Base-by-base conservation (phyloP, 2,113 vertebrate species). In the Proteles cristata region DNA sequence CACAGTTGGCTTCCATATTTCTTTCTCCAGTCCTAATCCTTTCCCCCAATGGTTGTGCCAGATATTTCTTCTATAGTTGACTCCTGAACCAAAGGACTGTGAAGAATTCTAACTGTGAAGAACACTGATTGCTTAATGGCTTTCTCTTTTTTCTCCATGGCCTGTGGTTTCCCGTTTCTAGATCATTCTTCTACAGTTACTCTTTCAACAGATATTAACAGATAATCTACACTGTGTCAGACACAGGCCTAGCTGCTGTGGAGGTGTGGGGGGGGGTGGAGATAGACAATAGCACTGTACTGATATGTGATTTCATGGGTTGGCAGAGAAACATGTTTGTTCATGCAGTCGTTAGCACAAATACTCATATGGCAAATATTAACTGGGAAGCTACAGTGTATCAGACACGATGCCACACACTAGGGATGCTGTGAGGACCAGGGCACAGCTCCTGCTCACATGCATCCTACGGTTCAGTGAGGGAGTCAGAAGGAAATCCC, bases 131-230 rank as follows among this genome's bases (percentile, higher is more conserved):
- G 39, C 79, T 82, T 73, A 93, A 31, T 19, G 45, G 63, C 43
- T 63, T 90, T 88, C n/a, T 86, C 28, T 90, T 85, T 88, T 82
- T 83, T 89, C 28, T 90, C 39, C 19, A 12, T 86, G 79, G 25
- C 50, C 58, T 83, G 79, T 87, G 11, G 21, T 82, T 82, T 73
- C 7, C 16, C 33, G 68, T 63, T 84, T 77, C 39, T 76, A 25
- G 16, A 15, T 68, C 53, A 76, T 83, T 94, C 25, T 45, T 7
- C 85, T 68, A 50, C 4, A 48, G 17, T 66, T 83, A 85, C 28
- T 81, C 43, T 91, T 91, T 91, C 86, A 93, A 94, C 43, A 88
- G 45, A 94, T 82, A 53, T 23, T 25, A 86, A 58, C 39, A 86
- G 28, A 61, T 39, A 45, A 35, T 87, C 53, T 73, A 9, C 39